phyloP scores from a whole-genome alignment of 23 tunicate species.

The Ciona savignyi region DNA sequence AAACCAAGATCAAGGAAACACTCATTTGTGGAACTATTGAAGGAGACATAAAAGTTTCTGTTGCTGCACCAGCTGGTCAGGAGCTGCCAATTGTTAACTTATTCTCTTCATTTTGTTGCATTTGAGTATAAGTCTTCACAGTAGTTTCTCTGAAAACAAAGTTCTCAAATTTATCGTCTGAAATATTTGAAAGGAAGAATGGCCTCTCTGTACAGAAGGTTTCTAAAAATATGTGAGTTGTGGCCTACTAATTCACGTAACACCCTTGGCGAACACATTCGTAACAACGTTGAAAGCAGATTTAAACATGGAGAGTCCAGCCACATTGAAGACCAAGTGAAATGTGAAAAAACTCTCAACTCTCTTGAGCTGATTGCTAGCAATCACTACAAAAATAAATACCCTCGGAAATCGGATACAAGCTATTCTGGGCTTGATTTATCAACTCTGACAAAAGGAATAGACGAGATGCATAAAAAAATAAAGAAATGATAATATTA shows the following conservation, averaged over 20 bases:
- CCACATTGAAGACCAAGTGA: not conserved
- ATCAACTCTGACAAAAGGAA: constrained; percentile 3
- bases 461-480: constrained; percentile 8
- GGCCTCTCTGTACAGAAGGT: constrained; percentile 7
- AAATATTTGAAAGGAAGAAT: too few species aligned
- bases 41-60: too few species aligned
- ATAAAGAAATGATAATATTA: too few species aligned
- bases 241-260: not conserved
- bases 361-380: constrained; percentile 4
- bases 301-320: constrained; percentile 17
- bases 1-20: too few species aligned
- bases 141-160: too few species aligned
- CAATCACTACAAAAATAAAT: constrained; percentile 7
- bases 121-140: too few species aligned
- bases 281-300: not conserved
- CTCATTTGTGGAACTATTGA: too few species aligned
- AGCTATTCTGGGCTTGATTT: constrained; percentile 1
- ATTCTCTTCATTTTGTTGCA: too few species aligned
- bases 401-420: constrained; percentile 11
- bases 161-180: too few species aligned
- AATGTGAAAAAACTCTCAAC: constrained; percentile 5
- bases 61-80: too few species aligned
- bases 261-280: not conserved
- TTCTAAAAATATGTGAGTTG: not conserved
- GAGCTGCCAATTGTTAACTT: too few species aligned